Base-by-base conservation (phyloP, 2,113 vertebrate species). In the Neomonachus schauinslandi region DNA sequence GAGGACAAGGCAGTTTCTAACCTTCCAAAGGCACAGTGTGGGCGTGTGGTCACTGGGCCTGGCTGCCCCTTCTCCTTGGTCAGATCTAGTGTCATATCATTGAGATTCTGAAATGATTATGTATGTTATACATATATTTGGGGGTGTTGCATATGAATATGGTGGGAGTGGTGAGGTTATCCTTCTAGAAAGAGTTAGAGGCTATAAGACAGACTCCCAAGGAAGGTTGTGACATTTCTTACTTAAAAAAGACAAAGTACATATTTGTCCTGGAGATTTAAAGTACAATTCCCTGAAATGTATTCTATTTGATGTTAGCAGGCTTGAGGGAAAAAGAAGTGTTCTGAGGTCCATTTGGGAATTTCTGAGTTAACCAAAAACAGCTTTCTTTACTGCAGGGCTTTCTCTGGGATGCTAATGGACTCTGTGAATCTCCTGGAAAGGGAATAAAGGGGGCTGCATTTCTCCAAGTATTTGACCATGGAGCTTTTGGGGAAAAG, bases 131-230 rank as follows among this genome's bases (percentile, higher is more conserved):
- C 39, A 24, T 74, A 18, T 12, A 39, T 67, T 76, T 36, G 19
- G n/a, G 19, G 10, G 9, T 28, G 46, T 24, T 74, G n/a, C 36
- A 53, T 59, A 18, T 69, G 39, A 26, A 51, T 26, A 5, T 0
- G 7, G 24, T 61, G 3, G 49, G 33, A 67, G 2, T n/a, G 22
- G 33, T 16, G 55, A 91, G 55, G 14, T 80, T 46, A 39, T 33
- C 82, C 6, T 76, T 80, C 85, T n/a, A 96, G 71, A 84, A 92
- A 82, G 22, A 90, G 57, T 59, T 74, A 65, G 13, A 24, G 7
- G 14, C 36, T 42, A 2, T 5, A 42, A 85, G 63, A 72, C 10
- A 88, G 24, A 69, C 3, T 22, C 69, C 31, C 4, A 16, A 49
- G 19, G 79, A 31, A n/a, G 36, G 39, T 0, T 24, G 6, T 42